phyloP scores from a whole-genome alignment of 2,113 vertebrate species.

The Pardalotus punctatus region DNA sequence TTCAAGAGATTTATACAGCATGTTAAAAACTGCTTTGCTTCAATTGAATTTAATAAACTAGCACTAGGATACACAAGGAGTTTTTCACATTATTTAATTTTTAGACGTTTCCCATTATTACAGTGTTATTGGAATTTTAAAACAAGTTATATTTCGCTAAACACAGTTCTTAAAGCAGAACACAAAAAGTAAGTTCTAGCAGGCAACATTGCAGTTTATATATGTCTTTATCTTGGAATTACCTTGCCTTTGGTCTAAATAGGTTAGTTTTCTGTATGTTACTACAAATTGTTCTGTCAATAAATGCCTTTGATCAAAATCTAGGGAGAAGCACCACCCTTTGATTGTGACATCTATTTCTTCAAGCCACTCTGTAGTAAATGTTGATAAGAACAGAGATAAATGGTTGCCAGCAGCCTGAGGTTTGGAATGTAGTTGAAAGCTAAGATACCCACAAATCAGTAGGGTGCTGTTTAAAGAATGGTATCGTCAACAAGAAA shows the following conservation, averaged over 20 bases:
- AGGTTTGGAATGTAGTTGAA: not conserved
- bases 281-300: slow-evolving; percentile 50
- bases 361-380: not conserved
- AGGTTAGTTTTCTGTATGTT: not conserved
- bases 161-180: not conserved
- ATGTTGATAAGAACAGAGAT: slow-evolving; percentile 15
- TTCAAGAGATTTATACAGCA: not conserved
- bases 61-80: not conserved
- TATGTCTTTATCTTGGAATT: not conserved
- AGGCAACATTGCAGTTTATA: not conserved
- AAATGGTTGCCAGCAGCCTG: not conserved
- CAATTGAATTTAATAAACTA: not conserved
- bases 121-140: not conserved
- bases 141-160: not conserved
- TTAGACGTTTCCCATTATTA: not conserved
- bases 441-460: not conserved
- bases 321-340: not conserved
- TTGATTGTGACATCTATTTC: not conserved
- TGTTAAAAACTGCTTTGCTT: not conserved
- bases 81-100: not conserved
- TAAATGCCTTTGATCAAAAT: slow-evolving; percentile 42
- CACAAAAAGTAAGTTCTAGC: not conserved
- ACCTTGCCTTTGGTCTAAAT: not conserved
- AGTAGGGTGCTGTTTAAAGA: not conserved
- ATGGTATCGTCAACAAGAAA: not conserved